These are phyloP conservation scores for Dynastes hyllus DNA, from an alignment of 2,888 invertebrate genomes.

Conservation along the genomic window DNA sequence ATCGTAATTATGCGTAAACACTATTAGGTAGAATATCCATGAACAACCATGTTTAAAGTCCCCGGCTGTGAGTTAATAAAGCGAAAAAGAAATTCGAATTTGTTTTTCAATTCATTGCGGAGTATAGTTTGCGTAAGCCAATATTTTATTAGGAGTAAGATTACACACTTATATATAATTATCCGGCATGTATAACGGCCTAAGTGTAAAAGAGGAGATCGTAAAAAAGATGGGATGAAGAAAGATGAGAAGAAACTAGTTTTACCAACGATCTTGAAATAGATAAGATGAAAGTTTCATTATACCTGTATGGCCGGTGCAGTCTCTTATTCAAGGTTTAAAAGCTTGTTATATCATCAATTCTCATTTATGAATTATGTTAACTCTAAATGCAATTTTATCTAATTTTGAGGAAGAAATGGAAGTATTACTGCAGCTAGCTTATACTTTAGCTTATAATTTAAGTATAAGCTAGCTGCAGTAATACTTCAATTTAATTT, in stretches of 20 bases:
- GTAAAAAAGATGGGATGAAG: background rate
- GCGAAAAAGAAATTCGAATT: too few species aligned
- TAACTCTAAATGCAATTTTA: background rate
- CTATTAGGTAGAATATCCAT: too few species aligned
- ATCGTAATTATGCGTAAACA: too few species aligned
- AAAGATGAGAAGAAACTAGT: too few species aligned
- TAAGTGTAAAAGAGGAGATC: background rate
- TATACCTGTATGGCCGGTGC: slow-evolving; percentile 6
- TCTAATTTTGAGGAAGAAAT: too few species aligned
- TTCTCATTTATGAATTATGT: background rate
- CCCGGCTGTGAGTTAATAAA: too few species aligned
- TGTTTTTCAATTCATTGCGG: too few species aligned
- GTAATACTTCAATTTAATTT: too few species aligned
- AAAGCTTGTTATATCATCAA: background rate
- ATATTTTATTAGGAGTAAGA: background rate
- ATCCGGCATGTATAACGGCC: background rate
- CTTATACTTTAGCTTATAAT: too few species aligned
- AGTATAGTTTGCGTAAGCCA: background rate
- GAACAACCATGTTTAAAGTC: too few species aligned
- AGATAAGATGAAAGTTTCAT: background rate
- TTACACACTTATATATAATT: slow-evolving; percentile 9
- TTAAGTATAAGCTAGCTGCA: too few species aligned
- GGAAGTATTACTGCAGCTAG: too few species aligned
- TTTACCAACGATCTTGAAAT: background rate
- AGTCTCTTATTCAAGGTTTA: background rate